phyloP scores from a whole-genome alignment of 2,113 vertebrate genomes.

The Merops nubicus region DNA sequence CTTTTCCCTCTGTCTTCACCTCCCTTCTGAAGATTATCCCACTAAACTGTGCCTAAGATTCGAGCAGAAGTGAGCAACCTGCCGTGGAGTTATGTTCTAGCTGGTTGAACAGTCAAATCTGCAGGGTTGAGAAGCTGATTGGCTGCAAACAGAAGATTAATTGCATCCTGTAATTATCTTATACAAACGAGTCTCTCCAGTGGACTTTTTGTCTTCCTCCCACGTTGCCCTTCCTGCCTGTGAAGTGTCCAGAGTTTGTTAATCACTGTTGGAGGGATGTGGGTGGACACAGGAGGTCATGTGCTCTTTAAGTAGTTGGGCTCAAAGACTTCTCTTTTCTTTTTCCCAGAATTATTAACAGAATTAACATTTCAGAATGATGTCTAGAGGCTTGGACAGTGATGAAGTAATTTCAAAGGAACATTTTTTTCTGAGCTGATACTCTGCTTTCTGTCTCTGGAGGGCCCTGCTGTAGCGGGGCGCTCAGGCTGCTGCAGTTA shows the following conservation, averaged over 20 bases:
- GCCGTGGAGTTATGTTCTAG: fast-evolving
- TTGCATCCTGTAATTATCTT: conserved; percentile 21
- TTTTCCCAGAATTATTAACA: not conserved
- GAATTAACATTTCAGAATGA: not conserved
- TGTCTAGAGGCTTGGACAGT: not conserved
- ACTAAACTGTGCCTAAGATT: not conserved
- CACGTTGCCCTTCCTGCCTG: not conserved
- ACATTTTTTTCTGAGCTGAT: not conserved
- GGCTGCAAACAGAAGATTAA: not conserved
- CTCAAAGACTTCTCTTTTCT: not conserved
- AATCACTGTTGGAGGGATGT: not conserved
- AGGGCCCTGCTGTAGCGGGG: not conserved
- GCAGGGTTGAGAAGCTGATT: not conserved
- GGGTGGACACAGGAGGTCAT: not conserved
- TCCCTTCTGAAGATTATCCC: fast-evolving
- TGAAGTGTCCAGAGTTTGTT: not conserved
- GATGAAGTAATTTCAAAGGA: not conserved
- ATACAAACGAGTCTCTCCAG: not conserved
- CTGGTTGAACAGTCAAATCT: not conserved
- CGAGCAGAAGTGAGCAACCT: not conserved
- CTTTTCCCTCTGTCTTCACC: not conserved
- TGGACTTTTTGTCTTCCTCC: not conserved
- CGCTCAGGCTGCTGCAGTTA: not conserved
- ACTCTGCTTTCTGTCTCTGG: not conserved
- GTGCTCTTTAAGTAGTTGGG: not conserved